These are phyloP conservation scores for Drosophila mimica DNA, from an alignment of 2,888 invertebrate species.

Conservation along the genomic window DNA sequence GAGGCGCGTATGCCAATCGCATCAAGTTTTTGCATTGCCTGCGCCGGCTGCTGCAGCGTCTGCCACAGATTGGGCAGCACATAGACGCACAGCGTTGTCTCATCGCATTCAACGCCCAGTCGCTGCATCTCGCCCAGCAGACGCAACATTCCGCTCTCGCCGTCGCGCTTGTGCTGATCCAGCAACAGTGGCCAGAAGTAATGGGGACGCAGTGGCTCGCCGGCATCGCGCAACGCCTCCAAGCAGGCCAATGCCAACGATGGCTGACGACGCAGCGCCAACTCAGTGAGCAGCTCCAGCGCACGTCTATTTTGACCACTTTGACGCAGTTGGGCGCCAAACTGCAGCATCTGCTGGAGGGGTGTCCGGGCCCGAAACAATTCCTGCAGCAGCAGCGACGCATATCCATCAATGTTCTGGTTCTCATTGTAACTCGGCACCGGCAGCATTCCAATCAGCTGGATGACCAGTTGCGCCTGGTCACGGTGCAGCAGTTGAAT, in stretches of 20 bases:
- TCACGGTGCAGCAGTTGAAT: conserved; percentile 85
- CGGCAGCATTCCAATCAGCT: conserved; percentile 84
- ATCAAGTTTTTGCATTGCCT: conserved; percentile 76
- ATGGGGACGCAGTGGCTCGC: conserved; percentile 86
- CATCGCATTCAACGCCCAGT: conserved; percentile 87
- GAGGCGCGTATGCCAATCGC: conserved; percentile 76
- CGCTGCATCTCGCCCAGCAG: conserved; percentile 86
- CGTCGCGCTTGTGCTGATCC: conserved; percentile 85
- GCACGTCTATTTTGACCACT: conserved; percentile 79
- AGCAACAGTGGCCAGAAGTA: conserved; percentile 89
- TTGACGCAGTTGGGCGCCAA: conserved; percentile 74
- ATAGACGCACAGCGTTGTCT: conserved; percentile 87
- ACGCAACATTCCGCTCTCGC: conserved; percentile 86
- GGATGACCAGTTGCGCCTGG: conserved; percentile 61
- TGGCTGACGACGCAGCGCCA: conserved; percentile 85
- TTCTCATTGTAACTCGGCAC: conserved; percentile 79
- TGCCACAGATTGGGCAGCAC: conserved; percentile 86
- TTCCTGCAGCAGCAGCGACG: conserved; percentile 87
- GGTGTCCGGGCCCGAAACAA: conserved; percentile 86
- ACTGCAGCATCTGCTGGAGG: conserved; percentile 76
- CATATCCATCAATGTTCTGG: conserved; percentile 87
- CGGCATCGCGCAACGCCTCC: conserved; percentile 60
- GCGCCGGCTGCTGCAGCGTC: conserved; percentile 72
- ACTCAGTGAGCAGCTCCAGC: conserved; percentile 86
- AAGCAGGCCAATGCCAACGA: conserved; percentile 64